Evolutionary conservation across 2,888 invertebrate species (phyloP), one percentile per base, ranked within the genome.

Genomic region (Eupithecia tripunctaria): DNA sequence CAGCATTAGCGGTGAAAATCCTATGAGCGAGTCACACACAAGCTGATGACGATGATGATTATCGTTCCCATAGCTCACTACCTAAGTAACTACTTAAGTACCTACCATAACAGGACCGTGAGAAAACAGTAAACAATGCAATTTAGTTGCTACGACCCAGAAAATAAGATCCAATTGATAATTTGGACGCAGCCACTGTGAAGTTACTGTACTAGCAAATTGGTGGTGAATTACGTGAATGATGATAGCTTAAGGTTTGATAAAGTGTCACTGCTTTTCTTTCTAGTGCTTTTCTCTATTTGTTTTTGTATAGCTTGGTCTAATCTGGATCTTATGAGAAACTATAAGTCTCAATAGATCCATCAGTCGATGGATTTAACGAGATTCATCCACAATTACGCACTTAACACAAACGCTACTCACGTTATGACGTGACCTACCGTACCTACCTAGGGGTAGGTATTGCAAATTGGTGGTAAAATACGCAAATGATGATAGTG

Each of bases 101-200:
- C 62, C 62, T 63, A 63, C 62, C 62, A 36, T 66, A 68, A 72
- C 67, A 21, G 68, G 68, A 68, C 72, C 68, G 72, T 72, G 72
- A 43, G 72, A 72, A 67, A 6, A 63, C 32, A 14, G n/a, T 27
- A 36, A 29, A 43, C 68, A 72, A 60, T 14, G 59, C 36, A 72
- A 43, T 36, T 47, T 60, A 56, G n/a, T 18, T 64, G 47, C 32
- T 66, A 68, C 32, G 18, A 15, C 21, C 18, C 32, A 21, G 12
- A 14, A 1, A 18, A 36, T 43, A 72, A 60, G 72, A 68, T 38
- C 68, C 25, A 64, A 27, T 62, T 25, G 41, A 27, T 63, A 71
- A 67, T 72, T 68, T 72, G 60, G n/a, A 72, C 15, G n/a, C 68
- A 72, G 14, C 43, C 32, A 65, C 72, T 66, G 59, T 72, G 68